These are phyloP conservation scores for Paelopatides confundens DNA, from an alignment of 53 echinoderm and acorn worm species.

Conservation along the genomic window DNA sequence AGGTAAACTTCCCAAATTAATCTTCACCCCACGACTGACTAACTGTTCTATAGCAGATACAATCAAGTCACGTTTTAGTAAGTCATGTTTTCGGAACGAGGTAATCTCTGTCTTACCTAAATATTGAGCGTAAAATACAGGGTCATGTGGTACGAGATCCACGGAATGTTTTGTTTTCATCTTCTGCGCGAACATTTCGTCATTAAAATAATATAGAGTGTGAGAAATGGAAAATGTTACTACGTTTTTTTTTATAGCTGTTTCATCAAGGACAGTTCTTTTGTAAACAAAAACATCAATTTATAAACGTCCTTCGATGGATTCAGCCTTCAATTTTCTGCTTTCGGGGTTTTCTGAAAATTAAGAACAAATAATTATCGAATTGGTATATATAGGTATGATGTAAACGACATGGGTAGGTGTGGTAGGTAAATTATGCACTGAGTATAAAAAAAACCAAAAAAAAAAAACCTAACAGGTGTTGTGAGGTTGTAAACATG, in stretches of 20 bases:
- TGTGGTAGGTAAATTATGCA: too few relatives aligned
- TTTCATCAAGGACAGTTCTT: neutral
- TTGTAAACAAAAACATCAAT: neutral
- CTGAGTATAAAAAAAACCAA: too few relatives aligned
- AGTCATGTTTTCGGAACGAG: constrained; percentile 4
- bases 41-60: constrained; percentile 45
- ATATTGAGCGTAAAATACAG: constrained; percentile 65
- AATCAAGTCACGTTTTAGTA: constrained; percentile 47
- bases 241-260: neutral
- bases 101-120: constrained; percentile 69
- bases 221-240: neutral
- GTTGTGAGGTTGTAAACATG: too few relatives aligned
- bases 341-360: neutral
- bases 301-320: neutral
- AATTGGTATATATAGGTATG: too few relatives aligned
- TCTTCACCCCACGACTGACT: constrained; percentile 46
- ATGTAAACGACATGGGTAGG: too few relatives aligned
- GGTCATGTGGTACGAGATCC: constrained; percentile 49
- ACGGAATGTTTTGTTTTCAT: constrained; percentile 28
- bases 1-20: constrained; percentile 63
- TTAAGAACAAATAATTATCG: neutral
- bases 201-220: neutral
- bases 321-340: neutral
- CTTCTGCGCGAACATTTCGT: constrained; percentile 24
- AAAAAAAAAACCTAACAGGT: too few relatives aligned